Evolutionary conservation across 2,797 vertebrate genomes (phyloP).

Genomic region (Pyrrhura leucotis): DNA sequence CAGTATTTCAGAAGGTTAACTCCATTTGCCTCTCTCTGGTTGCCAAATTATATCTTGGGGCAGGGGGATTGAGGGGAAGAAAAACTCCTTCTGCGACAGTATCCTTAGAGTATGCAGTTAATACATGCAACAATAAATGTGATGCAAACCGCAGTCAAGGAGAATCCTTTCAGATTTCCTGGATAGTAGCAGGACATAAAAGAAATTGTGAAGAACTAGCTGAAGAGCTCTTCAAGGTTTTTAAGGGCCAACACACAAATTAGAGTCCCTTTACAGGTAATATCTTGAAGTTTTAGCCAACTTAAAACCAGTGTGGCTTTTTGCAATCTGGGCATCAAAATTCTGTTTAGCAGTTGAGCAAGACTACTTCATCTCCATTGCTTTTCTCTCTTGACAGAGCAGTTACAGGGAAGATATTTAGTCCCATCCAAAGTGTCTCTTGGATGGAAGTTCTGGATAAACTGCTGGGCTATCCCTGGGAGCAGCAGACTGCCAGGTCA

Average conservation of each 20-base stretch:
- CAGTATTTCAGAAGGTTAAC: neutral
- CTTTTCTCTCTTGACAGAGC: neutral
- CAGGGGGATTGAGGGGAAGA: neutral
- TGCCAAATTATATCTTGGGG: neutral
- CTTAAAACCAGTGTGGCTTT: neutral
- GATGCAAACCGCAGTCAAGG: neutral
- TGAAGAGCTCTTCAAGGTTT: neutral
- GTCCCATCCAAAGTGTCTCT: neutral
- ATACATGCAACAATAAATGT: neutral
- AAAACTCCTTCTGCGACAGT: neutral
- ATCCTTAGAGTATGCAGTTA: neutral
- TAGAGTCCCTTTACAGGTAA: neutral
- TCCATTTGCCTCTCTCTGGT: neutral
- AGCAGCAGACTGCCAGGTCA: neutral
- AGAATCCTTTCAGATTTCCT: neutral
- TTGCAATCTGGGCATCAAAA: neutral
- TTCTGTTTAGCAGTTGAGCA: neutral
- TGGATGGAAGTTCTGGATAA: neutral
- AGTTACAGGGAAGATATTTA: neutral
- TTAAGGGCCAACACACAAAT: neutral
- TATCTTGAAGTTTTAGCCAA: neutral
- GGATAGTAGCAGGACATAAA: fast-evolving
- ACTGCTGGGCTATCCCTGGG: neutral
- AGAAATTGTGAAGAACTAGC: neutral
- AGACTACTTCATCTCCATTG: neutral